Evolutionary conservation across 2,113 vertebrate species (phyloP).

Genomic region (Mus pahari): DNA sequence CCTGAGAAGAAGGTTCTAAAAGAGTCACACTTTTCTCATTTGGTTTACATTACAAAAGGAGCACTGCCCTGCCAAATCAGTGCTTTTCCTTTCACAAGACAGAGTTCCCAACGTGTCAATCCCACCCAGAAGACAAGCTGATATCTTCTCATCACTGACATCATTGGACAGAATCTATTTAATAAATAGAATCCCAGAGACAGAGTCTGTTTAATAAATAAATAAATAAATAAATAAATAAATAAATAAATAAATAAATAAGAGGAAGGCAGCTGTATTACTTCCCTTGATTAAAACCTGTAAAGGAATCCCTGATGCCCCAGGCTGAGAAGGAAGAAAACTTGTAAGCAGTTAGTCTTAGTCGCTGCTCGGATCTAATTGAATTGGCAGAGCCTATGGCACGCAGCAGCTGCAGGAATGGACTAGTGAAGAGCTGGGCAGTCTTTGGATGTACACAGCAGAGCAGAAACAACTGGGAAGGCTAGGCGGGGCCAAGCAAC

Average conservation of each 20-base stretch:
- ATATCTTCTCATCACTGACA: conserved; percentile 8
- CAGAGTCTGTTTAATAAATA: background rate
- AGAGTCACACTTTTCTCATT: background rate
- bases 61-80: background rate
- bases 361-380: background rate
- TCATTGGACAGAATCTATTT: background rate
- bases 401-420: background rate
- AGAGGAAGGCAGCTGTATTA: background rate
- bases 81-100: background rate
- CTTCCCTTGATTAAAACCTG: conserved; percentile 56
- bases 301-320: conserved; percentile 40
- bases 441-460: background rate
- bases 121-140: background rate
- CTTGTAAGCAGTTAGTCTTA: background rate
- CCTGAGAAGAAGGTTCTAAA: background rate
- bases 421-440: background rate
- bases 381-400: background rate
- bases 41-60: conserved; percentile 24
- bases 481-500: background rate
- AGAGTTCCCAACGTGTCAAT: background rate
- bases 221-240: background rate
- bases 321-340: background rate
- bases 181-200: conserved; percentile 33
- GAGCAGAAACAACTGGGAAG: background rate
- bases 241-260: background rate